Percentiles rank a stretch among this genome's conserved stretches.
phyloP scores from a whole-genome alignment of 2,113 vertebrate genomes.

The Pristiophorus japonicus region DNA sequence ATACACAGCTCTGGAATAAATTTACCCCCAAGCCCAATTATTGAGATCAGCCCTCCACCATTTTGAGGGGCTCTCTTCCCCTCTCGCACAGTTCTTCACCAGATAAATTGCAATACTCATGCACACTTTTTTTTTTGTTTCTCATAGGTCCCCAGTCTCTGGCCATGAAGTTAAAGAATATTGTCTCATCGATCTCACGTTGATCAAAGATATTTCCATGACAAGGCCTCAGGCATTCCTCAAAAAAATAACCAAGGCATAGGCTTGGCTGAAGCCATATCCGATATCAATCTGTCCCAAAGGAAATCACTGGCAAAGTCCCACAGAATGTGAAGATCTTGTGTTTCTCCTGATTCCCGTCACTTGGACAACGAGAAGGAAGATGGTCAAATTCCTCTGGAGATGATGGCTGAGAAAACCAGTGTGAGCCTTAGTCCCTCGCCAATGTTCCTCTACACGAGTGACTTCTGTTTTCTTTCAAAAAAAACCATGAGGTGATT shows the following conservation, averaged over 20 bases:
- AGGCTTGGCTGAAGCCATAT: neutral
- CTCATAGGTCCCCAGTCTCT: neutral
- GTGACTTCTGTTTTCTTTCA: neutral
- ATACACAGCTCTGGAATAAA: slow-evolving; percentile 10
- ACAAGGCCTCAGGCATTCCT: neutral
- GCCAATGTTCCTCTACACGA: neutral
- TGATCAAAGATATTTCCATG: neutral
- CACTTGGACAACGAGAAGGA: neutral
- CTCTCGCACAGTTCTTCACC: neutral
- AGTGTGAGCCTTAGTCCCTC: neutral
- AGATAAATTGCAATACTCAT: neutral
- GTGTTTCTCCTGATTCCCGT: neutral
- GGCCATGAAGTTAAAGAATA: neutral
- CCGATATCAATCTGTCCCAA: neutral
- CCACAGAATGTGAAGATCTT: neutral
- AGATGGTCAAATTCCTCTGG: neutral
- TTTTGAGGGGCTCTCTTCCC: neutral
- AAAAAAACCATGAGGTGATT: neutral
- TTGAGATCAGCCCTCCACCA: neutral
- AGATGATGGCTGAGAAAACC: neutral
- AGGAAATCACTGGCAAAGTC: neutral
- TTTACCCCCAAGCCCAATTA: neutral
- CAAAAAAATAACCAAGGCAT: neutral
- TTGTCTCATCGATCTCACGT: neutral
- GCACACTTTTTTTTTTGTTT: neutral